Base-by-base conservation (phyloP, 1,140 invertebrate species). In the Laodelphax striatellus region DNA sequence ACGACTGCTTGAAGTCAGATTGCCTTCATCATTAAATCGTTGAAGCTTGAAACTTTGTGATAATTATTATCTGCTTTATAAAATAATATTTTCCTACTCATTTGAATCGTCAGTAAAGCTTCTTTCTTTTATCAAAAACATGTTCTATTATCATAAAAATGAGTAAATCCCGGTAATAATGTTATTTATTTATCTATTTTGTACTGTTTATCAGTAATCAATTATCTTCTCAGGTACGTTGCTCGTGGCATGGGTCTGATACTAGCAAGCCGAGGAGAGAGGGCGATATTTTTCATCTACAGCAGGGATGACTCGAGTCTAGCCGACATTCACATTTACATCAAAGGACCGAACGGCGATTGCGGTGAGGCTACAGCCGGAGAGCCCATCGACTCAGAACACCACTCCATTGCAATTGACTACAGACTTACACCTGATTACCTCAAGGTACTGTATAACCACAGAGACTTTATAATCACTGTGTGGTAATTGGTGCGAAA, bases 181-280 rank as follows among this genome's bases (percentile, higher is more conserved):
- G n/a, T n/a, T n/a, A n/a, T n/a, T n/a, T n/a, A n/a, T n/a, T n/a
- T n/a, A n/a, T n/a, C n/a, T n/a, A n/a, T n/a, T n/a, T n/a, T n/a
- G n/a, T n/a, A n/a, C n/a, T n/a, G n/a, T n/a, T n/a, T n/a, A n/a
- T n/a, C n/a, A n/a, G 24, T 6, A 28, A 28, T 28, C n/a, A 28
- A 28, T 28, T 4, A 28, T 28, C 60, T 76, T 73, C n/a, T 66
- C 8, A 73, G 76, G 62, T 82, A 79, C 62, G 70, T 80, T 1
- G 79, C 77, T 13, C 73, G 75, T 66, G 79, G 80, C 22, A 79
- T 80, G 67, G 80, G 80, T 3, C 69, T 82, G 17, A 70, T 75
- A 41, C 75, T 76, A 34, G 77, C 76, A 17, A 77, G 77, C 68
- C 68, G 76, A 54, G 72, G 77, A 54, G 72, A 73, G 58, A 76